Evolutionary conservation across 2,113 vertebrate species (phyloP), one percentile per base, ranked within the genome.

Genomic region (Megalops atlanticus): DNA sequence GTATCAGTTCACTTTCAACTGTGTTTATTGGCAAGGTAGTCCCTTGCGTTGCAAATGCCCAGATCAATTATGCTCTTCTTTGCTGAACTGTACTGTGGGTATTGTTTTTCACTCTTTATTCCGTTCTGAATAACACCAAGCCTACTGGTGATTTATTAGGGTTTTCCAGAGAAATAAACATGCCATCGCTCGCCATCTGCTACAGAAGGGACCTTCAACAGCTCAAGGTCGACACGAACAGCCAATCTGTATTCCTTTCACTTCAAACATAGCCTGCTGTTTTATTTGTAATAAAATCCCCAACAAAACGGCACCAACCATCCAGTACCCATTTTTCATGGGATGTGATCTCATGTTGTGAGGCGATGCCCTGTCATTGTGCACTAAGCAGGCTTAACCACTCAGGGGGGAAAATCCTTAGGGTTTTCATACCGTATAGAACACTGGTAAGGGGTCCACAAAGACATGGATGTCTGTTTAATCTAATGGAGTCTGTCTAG

Each of bases 361-460:
- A 64, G 31, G 58, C 58, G 31, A 7, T 43, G 18, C 36, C 72
- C 38, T 39, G 72, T 12, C 21, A 27, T 39, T 74, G 21, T 64
- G 31, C 58, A 64, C 58, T 74, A 27, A 74, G 39, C 38, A 74
- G 72, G 72, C 38, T 74, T 43, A 74, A 21, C 2, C 40, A 39
- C 72, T 40, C 39, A 16, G 10, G 35, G 5, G 24, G 36, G n/a
- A n/a, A 11, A 74, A 74, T 41, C 38, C 41, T 41, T 72, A 36
- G 38, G 35, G 15, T 24, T 21, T 27, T 72, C n/a, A n/a, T n/a
- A n/a, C 74, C 31, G n/a, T 27, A 27, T 45, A 84, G 84, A 72
- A 81, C 80, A 83, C 85, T 79, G 79, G 45, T 77, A 70, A 31
- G 74, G 35, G 35, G 18, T 33, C 18, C 11, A 38, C 52, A 40